Base-by-base conservation (phyloP, 2,888 invertebrate species). In the Bimastos eiseni region DNA sequence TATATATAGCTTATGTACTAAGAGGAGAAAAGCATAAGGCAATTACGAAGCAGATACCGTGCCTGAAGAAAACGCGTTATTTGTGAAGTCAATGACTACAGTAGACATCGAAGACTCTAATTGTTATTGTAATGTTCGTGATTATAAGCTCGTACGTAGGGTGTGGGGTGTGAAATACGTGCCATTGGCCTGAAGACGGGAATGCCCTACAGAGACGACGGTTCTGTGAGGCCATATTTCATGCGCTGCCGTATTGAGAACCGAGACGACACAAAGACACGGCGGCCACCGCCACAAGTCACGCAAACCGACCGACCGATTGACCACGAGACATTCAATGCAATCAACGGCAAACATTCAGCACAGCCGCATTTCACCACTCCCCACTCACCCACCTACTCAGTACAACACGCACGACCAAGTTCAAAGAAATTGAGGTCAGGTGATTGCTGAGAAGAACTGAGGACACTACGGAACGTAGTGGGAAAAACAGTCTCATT, bases 161-260 rank as follows among this genome's bases (percentile, higher is more conserved):
- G 70, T 30, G 19, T 4, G 24, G 5, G 41, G 49, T 1, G 49
- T 49, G 17, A 11, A n/a, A 4, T 11, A 70, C 70, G 70, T 70
- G 70, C 30, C 30, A 70, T 70, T n/a, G 30, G 70, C 70, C 70
- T 70, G 70, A 70, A 70, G 70, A 70, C 70, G 30, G n/a, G 70
- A 70, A 70, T 70, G 70, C 70, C 30, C 70, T 17, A n/a, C 70
- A 1, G 70, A n/a, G 70, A n/a, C 8, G 70, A n/a, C 8, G 4
- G 30, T 70, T 70, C 70, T 70, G 70, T 70, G 70, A 70, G 70
- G 30, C 30, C 70, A n/a, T 70, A 70, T 70, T 70, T 70, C 70
- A 70, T 70, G 70, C 70, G 70, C n/a, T n/a, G n/a, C n/a, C 70
- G n/a, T 70, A 70, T n/a, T 70, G 70, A n/a, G n/a, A 70, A n/a